Percentiles rank a stretch among this genome's conserved stretches.
phyloP scores from a whole-genome alignment of 1,140 invertebrate genomes.

The Anagrus nilaparvatae region DNA sequence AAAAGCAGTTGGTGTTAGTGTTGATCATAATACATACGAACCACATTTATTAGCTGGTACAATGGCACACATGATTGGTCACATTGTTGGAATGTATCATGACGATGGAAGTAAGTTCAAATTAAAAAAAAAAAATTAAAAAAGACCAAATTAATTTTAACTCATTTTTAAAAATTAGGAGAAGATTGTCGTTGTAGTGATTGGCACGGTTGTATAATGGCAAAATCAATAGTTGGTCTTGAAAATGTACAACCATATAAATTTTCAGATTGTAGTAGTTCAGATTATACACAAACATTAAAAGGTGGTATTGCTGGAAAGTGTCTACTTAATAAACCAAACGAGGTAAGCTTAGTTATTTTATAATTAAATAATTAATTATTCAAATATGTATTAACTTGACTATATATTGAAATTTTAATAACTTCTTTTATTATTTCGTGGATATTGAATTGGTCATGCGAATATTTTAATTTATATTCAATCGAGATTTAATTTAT shows the following conservation, averaged over 20 bases:
- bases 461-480: no score
- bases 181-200: conserved; percentile 76
- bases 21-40: conserved; percentile 86
- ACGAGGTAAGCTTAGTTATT: conserved; percentile 53
- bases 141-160: not conserved
- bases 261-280: conserved; percentile 80
- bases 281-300: conserved; percentile 74
- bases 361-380: not conserved
- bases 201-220: conserved; percentile 95
- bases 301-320: conserved; percentile 68
- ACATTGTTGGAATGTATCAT: conserved; percentile 92
- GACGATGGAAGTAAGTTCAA: conserved; percentile 75
- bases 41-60: conserved; percentile 86
- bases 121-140: conserved; percentile 1
- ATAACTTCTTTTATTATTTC: no score
- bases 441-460: no score
- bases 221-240: conserved; percentile 78
- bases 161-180: conserved; percentile 29
- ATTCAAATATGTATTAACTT: no score
- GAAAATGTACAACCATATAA: conserved; percentile 90
- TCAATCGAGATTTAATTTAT: no score
- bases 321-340: conserved; percentile 84
- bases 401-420: no score
- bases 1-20: conserved; percentile 83
- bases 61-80: conserved; percentile 93